phyloP scores from a whole-genome alignment of 2,888 invertebrate genomes.

The Drosophila picticornis region DNA sequence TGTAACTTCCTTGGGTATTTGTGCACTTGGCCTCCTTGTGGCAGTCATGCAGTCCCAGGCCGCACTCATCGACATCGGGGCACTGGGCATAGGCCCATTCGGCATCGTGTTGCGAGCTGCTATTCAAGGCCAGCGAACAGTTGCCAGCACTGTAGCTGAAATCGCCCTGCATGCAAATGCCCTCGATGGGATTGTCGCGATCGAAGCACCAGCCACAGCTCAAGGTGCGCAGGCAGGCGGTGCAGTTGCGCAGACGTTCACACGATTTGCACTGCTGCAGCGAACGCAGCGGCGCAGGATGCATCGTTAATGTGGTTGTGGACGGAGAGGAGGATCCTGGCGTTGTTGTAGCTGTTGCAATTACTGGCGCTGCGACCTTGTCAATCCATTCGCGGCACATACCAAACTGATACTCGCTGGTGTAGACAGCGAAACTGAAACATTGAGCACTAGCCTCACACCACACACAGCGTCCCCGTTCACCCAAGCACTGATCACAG shows the following conservation, averaged over 20 bases:
- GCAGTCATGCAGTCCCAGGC: conserved; percentile 94
- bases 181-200: conserved; percentile 94
- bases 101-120: conserved; percentile 87
- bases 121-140: conserved; percentile 89
- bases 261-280: conserved; percentile 93
- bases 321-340: conserved; percentile 17
- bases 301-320: conserved; percentile 43
- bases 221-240: conserved; percentile 92
- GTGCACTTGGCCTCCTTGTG: conserved; percentile 96
- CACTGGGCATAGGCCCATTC: conserved; percentile 97
- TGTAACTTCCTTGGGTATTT: conserved; percentile 96
- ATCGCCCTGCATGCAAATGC: conserved; percentile 94
- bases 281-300: conserved; percentile 64
- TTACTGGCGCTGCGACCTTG: conserved; percentile 86
- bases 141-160: conserved; percentile 92
- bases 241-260: conserved; percentile 90
- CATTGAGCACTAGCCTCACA: conserved; percentile 96
- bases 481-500: conserved; percentile 93
- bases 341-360: conserved; percentile 59
- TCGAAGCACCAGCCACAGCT: conserved; percentile 98
- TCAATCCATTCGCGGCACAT: conserved; percentile 97
- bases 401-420: conserved; percentile 97
- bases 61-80: conserved; percentile 97
- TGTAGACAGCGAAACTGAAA: conserved; percentile 97
- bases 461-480: conserved; percentile 96